Evolutionary conservation across 2,888 invertebrate species (phyloP).

Genomic region (Drosophila silvestris): DNA sequence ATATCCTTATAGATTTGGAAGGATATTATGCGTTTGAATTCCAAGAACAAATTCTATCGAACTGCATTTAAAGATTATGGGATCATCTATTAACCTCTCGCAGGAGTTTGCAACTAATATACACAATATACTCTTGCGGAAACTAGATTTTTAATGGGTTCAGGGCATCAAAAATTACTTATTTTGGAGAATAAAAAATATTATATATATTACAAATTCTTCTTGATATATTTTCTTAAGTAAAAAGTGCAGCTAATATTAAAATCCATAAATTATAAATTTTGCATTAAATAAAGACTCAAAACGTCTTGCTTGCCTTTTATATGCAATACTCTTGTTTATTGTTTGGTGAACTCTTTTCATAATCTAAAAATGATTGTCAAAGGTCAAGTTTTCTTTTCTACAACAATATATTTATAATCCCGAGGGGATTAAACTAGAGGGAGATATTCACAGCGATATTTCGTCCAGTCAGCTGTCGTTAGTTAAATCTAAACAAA

Average conservation of each 20-base stretch:
- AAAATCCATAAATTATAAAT: background rate
- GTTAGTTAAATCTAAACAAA: background rate
- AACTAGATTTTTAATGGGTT: background rate
- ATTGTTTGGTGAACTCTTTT: background rate
- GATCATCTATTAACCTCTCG: too few relatives aligned
- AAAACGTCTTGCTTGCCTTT: background rate
- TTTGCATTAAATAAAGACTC: background rate
- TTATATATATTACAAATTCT: background rate
- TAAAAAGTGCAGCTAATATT: background rate
- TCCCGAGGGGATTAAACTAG: background rate
- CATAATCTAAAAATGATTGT: background rate
- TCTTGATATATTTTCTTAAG: background rate
- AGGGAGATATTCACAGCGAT: background rate
- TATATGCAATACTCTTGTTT: rapidly evolving
- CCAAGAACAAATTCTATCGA: too few relatives aligned
- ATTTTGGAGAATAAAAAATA: too few relatives aligned
- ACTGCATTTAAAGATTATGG: too few relatives aligned
- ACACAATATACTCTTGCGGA: background rate
- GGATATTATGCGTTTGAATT: too few relatives aligned
- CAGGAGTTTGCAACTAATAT: background rate
- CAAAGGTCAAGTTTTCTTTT: background rate
- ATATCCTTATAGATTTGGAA: too few relatives aligned
- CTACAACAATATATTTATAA: background rate
- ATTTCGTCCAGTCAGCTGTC: background rate
- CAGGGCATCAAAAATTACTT: rapidly evolving